Evolutionary conservation across 2,797 vertebrate species (phyloP), one percentile per base, ranked within the genome.

Genomic region (Moxostoma hubbsi): DNA sequence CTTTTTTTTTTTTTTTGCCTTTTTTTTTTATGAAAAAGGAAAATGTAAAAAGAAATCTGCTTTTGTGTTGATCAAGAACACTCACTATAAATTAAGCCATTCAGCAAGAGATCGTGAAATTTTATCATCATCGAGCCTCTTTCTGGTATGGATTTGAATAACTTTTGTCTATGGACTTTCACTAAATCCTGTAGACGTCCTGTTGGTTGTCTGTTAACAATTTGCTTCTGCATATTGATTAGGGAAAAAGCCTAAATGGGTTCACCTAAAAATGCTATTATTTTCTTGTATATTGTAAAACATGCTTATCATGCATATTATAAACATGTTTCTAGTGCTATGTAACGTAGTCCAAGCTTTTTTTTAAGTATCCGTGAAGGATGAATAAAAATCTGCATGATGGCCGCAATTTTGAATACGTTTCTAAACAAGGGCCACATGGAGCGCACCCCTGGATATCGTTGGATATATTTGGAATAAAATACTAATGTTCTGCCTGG

Each of bases 371-470:
- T 89, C 89, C 89, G 89, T 93, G 92, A 89, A 91, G 92, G 93
- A 86, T 91, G 85, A 93, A 94, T 93, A 92, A 94, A 94, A 89
- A 86, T 93, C 91, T 89, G 89, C 91, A 91, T 92, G 92, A 81
- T 88, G 85, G 83, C 79, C 75, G 74, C 55, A 62, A 83, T 67
- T 11, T 65, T 73, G 49, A 63, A 61, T 36, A 36, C 50, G 16
- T 69, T 72, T 79, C 55, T 64, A 4, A 64, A 46, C 3, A 15
- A 46, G 12, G 1, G 43, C n/a, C 13, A n/a, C 15, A 9, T 36
- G 1, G n/a, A 13, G 7, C 62, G 8, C 6, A 59, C 16, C 11
- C 5, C 9, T 62, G 59, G 43, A 11, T 62, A 24, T 24, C 18
- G 2, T 24, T 24, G 18, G 18, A 43, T 50, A 11, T 5, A 5